Evolutionary conservation across 1,140 invertebrate species (phyloP), one percentile per base, ranked within the genome.

Genomic region (Drosophila subobscura): DNA sequence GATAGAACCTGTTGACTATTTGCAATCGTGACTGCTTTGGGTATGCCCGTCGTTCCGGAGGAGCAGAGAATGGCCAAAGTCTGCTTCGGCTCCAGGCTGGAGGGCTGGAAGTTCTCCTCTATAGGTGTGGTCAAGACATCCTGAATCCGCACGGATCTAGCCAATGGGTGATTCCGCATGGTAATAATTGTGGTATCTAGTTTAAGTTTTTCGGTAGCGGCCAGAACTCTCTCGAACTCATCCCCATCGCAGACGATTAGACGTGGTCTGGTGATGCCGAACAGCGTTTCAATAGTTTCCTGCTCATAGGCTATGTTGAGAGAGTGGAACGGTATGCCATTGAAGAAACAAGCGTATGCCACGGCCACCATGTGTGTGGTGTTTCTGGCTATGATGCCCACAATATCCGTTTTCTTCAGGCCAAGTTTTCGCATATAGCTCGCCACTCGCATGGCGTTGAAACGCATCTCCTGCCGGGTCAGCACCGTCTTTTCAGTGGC

Each of bases 21-120:
- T 2, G 95, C 94, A 14, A 96, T 91, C 91, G 95, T 94, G 0
- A 96, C 95, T 14, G 95, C 95, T 91, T 96, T 96, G 1, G 96
- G 95, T 14, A 93, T 89, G 56, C 96, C 95, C 23, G 95, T 96
- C 3, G 95, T 96, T 5, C 95, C 95, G 44, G 95, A 96, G 2
- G 95, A 93, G 65, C 90, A 92, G 14, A 92, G 75, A 74, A 93
- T 92, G 12, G 91, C 89, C 12, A 92, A 70, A 0, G 47, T 78
- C 40, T 88, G 77, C 44, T 88, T 42, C 23, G 55, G 23, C n/a
- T 84, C 60, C 8, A 88, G 20, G 0, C 22, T 22, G 1, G 37
- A 20, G 3, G 83, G 76, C 22, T 70, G 12, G 8, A 72, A 77
- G 5, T 63, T 44, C 0, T 25, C 6, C 12, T 63, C 57, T 0